phyloP scores from a whole-genome alignment of 2,888 invertebrate species.

The Adelphocoris suturalis region DNA sequence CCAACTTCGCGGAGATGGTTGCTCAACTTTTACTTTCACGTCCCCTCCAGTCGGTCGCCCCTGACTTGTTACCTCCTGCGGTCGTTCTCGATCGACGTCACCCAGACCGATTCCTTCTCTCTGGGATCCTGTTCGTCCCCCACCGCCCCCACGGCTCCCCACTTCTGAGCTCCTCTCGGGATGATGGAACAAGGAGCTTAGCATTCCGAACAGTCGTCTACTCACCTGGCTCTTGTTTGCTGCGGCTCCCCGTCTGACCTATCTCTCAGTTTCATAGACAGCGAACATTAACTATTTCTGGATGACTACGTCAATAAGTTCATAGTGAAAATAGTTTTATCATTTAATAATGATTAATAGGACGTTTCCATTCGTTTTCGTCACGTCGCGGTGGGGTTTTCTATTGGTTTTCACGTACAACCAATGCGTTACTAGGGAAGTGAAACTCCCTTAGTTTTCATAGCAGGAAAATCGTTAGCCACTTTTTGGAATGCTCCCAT shows the following conservation, averaged over 20 bases:
- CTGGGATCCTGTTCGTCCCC: background rate
- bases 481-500: no score
- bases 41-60: background rate
- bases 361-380: no score
- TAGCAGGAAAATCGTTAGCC: no score
- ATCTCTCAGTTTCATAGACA: background rate
- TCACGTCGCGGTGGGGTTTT: no score
- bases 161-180: background rate
- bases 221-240: background rate
- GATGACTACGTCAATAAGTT: no score
- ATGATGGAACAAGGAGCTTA: background rate
- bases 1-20: constrained; percentile 18
- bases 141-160: background rate
- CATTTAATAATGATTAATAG: no score
- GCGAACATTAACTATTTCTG: no score
- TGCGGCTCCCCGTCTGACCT: background rate
- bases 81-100: constrained; percentile 13
- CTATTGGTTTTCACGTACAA: no score
- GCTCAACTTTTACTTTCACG: constrained; percentile 57
- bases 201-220: background rate
- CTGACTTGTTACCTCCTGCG: constrained; percentile 13
- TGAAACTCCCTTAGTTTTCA: no score
- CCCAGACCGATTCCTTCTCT: background rate
- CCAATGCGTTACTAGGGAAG: no score
- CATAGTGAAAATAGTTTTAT: no score